These are phyloP conservation scores for Meiosimyza decipiens DNA, from an alignment of 2,888 invertebrate genomes.

Conservation along the genomic window DNA sequence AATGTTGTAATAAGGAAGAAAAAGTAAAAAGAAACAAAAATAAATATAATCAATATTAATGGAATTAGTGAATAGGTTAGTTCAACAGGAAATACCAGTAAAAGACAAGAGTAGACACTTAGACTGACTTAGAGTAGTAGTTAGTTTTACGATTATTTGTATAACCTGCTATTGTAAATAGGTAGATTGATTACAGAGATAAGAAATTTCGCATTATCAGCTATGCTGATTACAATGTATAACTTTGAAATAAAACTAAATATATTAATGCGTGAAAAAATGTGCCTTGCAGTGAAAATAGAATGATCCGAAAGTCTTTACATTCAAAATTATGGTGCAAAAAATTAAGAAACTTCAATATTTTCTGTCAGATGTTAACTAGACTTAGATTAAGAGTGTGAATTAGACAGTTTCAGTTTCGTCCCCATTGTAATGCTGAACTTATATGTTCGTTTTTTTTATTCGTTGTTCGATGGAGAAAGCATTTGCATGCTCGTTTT, in stretches of 20 bases:
- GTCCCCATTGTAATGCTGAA: no score
- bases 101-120: constrained; percentile 20
- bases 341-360: no score
- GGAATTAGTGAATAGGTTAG: not conserved
- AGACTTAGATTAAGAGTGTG: no score
- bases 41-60: constrained; percentile 16
- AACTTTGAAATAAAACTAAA: not conserved
- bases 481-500: no score
- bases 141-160: not conserved
- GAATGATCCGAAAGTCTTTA: no score
- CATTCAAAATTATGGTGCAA: no score
- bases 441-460: no score
- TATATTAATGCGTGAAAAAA: no score
- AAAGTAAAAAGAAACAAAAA: constrained; percentile 27
- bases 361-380: no score
- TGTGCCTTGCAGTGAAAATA: no score
- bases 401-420: no score
- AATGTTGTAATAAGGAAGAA: constrained; percentile 24
- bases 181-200: constrained; percentile 29
- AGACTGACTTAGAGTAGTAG: constrained; percentile 21
- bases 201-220: not conserved
- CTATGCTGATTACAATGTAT: not conserved
- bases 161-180: not conserved
- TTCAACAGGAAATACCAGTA: constrained; percentile 17
- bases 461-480: no score